These are phyloP conservation scores for Cebus imitator DNA, from an alignment of 2,113 vertebrate genomes.

Conservation along the genomic window DNA sequence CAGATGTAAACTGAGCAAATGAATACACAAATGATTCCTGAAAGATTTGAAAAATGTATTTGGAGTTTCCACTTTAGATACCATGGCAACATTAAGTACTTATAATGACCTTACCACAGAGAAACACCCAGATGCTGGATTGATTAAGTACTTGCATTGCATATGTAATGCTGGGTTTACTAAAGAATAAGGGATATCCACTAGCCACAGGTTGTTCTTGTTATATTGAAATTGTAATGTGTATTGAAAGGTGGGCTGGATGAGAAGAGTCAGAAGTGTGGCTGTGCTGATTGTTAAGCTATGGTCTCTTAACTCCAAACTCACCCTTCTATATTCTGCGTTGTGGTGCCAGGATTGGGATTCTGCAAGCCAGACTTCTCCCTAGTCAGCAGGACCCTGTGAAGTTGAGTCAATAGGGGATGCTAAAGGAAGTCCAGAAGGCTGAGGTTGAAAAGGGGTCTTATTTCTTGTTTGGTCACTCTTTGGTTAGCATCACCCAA, in stretches of 20 bases:
- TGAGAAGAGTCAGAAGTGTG: background rate
- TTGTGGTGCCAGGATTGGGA: background rate
- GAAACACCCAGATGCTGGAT: background rate
- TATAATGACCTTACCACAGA: background rate
- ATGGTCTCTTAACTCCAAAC: background rate
- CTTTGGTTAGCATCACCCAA: background rate
- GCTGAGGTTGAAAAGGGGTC: no score
- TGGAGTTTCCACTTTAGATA: background rate
- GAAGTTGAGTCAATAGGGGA: fast-evolving
- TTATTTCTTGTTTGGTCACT: background rate
- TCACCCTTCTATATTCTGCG: background rate
- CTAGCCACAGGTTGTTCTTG: background rate
- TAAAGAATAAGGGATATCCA: background rate
- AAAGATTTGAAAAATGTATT: background rate
- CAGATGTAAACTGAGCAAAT: background rate
- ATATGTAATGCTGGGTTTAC: background rate
- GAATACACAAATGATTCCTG: background rate
- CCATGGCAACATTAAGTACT: no score
- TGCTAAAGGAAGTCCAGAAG: background rate
- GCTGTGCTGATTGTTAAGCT: background rate
- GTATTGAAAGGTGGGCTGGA: no score
- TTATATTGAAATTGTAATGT: background rate
- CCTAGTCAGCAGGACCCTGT: background rate
- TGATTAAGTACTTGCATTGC: no score
- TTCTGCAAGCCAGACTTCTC: background rate